phyloP scores from a whole-genome alignment of 2,113 vertebrate genomes.

The Hippotragus niger region DNA sequence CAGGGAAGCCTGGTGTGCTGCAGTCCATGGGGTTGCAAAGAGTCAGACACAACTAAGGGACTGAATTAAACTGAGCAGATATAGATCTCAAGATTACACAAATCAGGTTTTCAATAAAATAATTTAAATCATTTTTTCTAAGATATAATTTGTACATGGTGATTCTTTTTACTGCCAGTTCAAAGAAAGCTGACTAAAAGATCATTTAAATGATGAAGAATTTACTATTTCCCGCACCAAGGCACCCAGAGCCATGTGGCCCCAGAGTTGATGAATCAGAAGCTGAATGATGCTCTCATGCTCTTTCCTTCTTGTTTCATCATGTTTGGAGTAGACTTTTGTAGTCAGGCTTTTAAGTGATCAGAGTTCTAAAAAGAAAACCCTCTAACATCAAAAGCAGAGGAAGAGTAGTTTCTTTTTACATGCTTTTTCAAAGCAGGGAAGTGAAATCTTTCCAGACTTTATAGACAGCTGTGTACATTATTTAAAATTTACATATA shows the following conservation, averaged over 20 bases:
- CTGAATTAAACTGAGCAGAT: not conserved
- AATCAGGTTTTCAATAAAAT: not conserved
- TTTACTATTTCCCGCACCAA: not conserved
- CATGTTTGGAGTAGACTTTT: not conserved
- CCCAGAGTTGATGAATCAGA: not conserved
- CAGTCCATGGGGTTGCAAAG: not conserved
- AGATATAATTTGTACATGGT: not conserved
- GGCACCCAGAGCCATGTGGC: not conserved
- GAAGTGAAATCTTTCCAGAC: not conserved
- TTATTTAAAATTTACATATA: not conserved
- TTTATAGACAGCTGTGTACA: not conserved
- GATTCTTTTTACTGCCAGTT: not conserved
- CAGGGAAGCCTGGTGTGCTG: rapidly evolving
- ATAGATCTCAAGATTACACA: not conserved
- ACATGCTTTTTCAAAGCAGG: not conserved
- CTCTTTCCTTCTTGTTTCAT: not conserved
- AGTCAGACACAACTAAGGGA: not conserved
- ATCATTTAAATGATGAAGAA: not conserved
- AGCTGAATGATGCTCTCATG: rapidly evolving
- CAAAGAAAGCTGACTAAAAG: not conserved
- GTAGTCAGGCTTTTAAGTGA: not conserved
- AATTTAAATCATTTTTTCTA: not conserved
- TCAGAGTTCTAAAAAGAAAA: not conserved
- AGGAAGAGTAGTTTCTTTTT: not conserved
- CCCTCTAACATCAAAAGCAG: not conserved